Percentiles rank a stretch among this genome's conserved stretches.
phyloP scores from a whole-genome alignment of 2,113 vertebrate genomes.

The Tringa solitaria region DNA sequence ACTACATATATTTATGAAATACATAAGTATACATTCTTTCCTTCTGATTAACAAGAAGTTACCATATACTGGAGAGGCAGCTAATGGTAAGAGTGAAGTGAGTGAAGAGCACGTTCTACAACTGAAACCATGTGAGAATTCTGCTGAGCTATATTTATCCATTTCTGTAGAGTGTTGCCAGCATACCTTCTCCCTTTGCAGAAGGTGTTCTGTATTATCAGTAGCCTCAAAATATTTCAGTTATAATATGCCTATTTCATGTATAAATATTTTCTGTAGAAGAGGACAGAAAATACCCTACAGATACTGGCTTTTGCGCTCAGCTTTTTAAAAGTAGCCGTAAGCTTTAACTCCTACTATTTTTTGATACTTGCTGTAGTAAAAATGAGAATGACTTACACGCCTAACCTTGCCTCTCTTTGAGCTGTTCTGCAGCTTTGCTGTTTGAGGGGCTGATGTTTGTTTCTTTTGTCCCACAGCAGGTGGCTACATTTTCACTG shows the following conservation, averaged over 20 bases:
- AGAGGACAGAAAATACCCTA: background rate
- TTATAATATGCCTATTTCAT: background rate
- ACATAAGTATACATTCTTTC: background rate
- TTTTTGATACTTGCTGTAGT: background rate
- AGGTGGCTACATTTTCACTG: conserved; percentile 38
- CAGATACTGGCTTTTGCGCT: background rate
- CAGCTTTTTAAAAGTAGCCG: background rate
- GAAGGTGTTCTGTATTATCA: background rate
- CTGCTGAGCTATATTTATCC: background rate
- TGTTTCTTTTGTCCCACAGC: conserved; percentile 50
- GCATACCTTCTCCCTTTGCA: background rate
- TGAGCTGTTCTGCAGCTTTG: background rate
- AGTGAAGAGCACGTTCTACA: background rate
- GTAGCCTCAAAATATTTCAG: background rate
- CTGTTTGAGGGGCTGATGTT: conserved; percentile 18
- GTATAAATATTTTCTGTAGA: background rate
- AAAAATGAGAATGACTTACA: background rate
- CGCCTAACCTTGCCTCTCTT: background rate
- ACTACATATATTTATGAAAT: background rate
- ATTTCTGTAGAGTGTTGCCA: background rate
- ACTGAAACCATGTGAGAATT: background rate
- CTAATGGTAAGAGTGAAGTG: background rate
- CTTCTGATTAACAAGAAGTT: background rate
- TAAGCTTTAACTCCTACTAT: background rate
- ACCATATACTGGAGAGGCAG: background rate